Conservation (phyloP, 2,113 vertebrate species). For the Leucopsar rothschildi region DNA sequence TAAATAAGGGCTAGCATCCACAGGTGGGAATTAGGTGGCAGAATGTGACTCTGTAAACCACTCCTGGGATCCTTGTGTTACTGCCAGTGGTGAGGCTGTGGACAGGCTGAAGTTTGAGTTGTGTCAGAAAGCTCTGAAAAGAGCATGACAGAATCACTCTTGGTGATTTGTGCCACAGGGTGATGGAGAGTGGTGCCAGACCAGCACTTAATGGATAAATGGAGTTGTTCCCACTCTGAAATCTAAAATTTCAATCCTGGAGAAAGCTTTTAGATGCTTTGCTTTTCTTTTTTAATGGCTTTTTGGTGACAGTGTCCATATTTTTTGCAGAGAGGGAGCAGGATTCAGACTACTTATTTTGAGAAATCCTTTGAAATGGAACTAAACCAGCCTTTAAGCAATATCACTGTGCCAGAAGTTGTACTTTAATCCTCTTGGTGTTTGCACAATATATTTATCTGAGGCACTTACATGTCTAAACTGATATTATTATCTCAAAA, state of each 20-base stretch:
- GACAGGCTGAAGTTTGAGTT: background rate
- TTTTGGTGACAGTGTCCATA: background rate
- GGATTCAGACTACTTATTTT: background rate
- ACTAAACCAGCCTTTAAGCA: constrained; percentile 12
- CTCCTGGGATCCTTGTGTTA: background rate
- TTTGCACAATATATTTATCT: background rate
- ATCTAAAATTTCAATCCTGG: background rate
- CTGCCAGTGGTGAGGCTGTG: background rate
- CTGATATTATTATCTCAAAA: background rate
- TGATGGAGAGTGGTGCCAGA: background rate
- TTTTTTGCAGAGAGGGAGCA: background rate
- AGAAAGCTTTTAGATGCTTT: background rate
- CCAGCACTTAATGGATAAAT: background rate
- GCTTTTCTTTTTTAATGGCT: background rate
- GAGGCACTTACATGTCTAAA: background rate
- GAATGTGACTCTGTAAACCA: background rate
- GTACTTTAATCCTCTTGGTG: background rate
- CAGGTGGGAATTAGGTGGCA: background rate
- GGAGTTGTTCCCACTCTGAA: background rate
- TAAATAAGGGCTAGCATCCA: background rate
- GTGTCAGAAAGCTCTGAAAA: background rate
- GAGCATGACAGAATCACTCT: background rate
- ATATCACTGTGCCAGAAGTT: background rate
- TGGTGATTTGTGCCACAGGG: background rate
- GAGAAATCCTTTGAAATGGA: constrained; percentile 15